Conservation (phyloP, 64 coral and sea anemone genomes). For the Acropora tenuis region DNA sequence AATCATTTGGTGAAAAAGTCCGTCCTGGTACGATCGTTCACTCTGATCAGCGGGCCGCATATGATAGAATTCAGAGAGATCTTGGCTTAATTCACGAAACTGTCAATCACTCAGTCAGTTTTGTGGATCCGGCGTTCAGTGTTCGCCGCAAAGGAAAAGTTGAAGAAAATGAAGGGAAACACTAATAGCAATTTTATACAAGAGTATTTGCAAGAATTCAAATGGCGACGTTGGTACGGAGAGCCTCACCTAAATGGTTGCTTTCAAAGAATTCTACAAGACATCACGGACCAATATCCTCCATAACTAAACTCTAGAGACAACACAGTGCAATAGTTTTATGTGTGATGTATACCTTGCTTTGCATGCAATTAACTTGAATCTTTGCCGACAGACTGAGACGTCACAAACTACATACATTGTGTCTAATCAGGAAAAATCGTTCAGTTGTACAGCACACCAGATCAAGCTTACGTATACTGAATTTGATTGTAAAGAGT, state of each 20-base stretch:
- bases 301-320: background rate
- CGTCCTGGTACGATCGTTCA: background rate
- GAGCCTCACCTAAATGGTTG: conserved; percentile 1
- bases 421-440: background rate
- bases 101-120: background rate
- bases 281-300: background rate
- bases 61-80: background rate
- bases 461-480: too few species aligned
- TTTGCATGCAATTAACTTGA: background rate
- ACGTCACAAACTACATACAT: background rate
- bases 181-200: background rate
- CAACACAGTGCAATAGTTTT: background rate
- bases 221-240: background rate
- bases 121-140: background rate
- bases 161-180: conserved; percentile 7
- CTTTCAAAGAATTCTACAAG: background rate
- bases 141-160: background rate
- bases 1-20: background rate
- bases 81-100: background rate
- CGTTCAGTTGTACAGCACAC: background rate
- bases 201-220: background rate
- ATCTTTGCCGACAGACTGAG: background rate
- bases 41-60: background rate
- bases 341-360: background rate
- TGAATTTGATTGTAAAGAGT: too few species aligned